Conservation (phyloP, 2,113 vertebrate genomes). For the Hippolais icterina region DNA sequence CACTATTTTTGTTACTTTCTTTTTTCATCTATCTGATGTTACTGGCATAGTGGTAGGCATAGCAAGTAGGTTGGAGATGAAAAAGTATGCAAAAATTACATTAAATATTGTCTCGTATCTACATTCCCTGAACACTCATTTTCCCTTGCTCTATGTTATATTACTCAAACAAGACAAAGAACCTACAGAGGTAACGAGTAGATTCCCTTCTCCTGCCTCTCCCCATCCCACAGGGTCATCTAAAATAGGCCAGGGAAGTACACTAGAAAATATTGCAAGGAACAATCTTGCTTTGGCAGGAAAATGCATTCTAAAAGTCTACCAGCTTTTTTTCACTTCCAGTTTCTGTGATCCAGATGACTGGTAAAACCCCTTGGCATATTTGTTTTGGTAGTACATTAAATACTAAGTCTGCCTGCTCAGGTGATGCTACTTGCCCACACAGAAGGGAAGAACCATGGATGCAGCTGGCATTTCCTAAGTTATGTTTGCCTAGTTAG, state of each 20-base stretch:
- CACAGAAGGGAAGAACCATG: not conserved
- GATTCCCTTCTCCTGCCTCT: not conserved
- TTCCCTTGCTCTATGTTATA: not conserved
- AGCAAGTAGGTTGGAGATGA: not conserved
- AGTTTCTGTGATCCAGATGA: not conserved
- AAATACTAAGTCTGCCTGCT: not conserved
- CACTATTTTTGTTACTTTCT: not conserved
- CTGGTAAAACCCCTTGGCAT: not conserved
- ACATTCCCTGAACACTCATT: not conserved
- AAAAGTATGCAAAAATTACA: not conserved
- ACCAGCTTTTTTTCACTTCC: not conserved
- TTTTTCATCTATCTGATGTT: not conserved
- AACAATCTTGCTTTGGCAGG: not conserved
- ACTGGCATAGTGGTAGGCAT: not conserved
- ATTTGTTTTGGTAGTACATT: not conserved
- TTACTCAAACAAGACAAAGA: not conserved
- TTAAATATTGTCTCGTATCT: not conserved
- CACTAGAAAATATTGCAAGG: not conserved
- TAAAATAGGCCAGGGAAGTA: not conserved
- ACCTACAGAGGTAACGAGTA: not conserved
- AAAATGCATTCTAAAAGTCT: not conserved
- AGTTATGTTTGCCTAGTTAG: not conserved
- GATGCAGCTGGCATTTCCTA: not conserved
- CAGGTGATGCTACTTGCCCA: not conserved
- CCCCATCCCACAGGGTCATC: not conserved